These are phyloP conservation scores for Carduelis carduelis DNA, from an alignment of 2,797 vertebrate genomes.

Conservation along the genomic window DNA sequence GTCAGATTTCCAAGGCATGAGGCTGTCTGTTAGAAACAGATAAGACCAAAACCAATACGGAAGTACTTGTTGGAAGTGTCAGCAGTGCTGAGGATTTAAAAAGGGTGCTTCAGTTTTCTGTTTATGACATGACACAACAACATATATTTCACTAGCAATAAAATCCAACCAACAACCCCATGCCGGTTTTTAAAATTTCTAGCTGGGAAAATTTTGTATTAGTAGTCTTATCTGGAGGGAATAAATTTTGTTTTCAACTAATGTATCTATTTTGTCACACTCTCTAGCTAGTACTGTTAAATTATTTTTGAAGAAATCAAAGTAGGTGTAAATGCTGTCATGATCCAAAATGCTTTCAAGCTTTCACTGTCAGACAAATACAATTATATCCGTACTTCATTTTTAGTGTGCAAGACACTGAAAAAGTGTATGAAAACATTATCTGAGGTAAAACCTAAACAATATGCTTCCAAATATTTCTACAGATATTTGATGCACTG, in stretches of 20 bases:
- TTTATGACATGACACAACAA: constrained; percentile 70
- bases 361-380: not conserved
- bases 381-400: not conserved
- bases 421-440: not conserved
- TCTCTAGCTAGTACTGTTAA: not conserved
- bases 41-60: constrained; percentile 77
- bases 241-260: not conserved
- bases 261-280: not conserved
- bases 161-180: constrained; percentile 58
- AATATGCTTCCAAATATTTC: not conserved
- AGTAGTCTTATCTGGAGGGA: constrained; percentile 15
- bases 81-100: constrained; percentile 70
- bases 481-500: not conserved
- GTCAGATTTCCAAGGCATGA: constrained; percentile 76
- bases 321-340: not conserved
- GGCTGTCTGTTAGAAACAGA: constrained; percentile 78
- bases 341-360: not conserved
- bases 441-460: not conserved
- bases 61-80: constrained; percentile 75
- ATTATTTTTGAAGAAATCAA: constrained; percentile 5
- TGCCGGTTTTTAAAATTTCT: constrained; percentile 63
- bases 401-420: not conserved
- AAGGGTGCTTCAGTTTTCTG: constrained; percentile 70
- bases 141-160: constrained; percentile 62
- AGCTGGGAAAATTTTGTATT: constrained; percentile 37